A percentile compares a stretch with the other conserved stretches of the same genome.
Conservation (phyloP, 2,113 vertebrate genomes). For the Cervus canadensis region DNA sequence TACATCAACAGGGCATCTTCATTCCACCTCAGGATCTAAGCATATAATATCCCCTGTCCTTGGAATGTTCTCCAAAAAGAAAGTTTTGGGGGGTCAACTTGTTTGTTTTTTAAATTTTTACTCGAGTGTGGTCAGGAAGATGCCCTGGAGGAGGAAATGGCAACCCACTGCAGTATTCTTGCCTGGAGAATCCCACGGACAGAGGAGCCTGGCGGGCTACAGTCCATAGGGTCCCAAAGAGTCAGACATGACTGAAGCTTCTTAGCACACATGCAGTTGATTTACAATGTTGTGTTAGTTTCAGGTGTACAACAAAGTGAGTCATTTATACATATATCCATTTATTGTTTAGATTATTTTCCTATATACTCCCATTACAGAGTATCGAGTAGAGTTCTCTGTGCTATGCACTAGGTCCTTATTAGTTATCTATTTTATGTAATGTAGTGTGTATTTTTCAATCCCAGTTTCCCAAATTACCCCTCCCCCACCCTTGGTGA, state of each 20-base stretch:
- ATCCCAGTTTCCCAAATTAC: not conserved
- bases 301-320: not conserved
- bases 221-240: not conserved
- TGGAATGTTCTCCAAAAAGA: not conserved
- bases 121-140: not conserved
- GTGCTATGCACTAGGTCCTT: not conserved
- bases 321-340: not conserved
- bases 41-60: not conserved
- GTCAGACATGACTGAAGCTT: accelerated
- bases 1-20: not conserved
- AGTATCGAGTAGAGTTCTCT: not conserved
- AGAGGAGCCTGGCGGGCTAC: not conserved
- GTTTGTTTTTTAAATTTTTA: not conserved
- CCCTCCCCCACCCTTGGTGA: accelerated
- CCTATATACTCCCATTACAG: not conserved
- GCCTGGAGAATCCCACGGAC: not conserved
- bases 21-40: not conserved
- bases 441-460: not conserved
- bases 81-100: not conserved
- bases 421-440: not conserved
- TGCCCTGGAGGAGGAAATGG: not conserved
- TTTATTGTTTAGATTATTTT: not conserved
- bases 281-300: not conserved
- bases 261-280: not conserved
- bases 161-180: not conserved